These are phyloP conservation scores for Magallana ariakensis DNA, from an alignment of 1,140 invertebrate species.

Conservation along the genomic window DNA sequence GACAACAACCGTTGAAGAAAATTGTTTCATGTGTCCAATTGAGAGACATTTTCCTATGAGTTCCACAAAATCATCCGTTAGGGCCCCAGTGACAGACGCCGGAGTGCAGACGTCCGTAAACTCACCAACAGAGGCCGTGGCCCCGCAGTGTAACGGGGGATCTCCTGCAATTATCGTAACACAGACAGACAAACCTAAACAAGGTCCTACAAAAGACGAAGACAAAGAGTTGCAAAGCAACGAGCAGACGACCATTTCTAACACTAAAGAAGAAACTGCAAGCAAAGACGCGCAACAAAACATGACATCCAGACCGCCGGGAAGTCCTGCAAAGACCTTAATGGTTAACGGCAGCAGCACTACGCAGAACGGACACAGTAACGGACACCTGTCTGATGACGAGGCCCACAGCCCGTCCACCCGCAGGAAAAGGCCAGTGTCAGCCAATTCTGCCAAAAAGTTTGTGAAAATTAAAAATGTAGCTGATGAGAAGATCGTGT, in stretches of 20 bases:
- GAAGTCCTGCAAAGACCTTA: neutral
- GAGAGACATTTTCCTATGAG: conserved; percentile 35
- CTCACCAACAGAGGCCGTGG: neutral
- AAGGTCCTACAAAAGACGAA: neutral
- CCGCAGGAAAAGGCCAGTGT: conserved; percentile 49
- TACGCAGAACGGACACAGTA: conserved; percentile 16
- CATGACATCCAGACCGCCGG: neutral
- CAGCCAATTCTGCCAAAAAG: conserved; percentile 62
- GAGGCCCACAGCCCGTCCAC: conserved; percentile 44
- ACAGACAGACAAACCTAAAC: conserved; percentile 1
- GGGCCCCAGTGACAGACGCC: conserved; percentile 6
- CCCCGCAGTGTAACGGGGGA: neutral
- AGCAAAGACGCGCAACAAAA: neutral
- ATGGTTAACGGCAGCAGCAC: conserved; percentile 1
- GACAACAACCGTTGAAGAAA: conserved; percentile 29
- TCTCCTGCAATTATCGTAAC: conserved; percentile 44
- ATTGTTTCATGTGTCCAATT: conserved; percentile 50
- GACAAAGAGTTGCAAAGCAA: neutral
- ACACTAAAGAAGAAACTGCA: neutral
- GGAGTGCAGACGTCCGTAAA: neutral
- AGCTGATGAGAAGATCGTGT: conserved; percentile 65
- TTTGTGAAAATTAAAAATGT: conserved; percentile 71
- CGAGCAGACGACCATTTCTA: no score
- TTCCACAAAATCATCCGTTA: neutral
- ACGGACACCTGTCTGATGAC: conserved; percentile 18